phyloP scores from a whole-genome alignment of 2,797 vertebrate species.

The Malacoctenus gilli region DNA sequence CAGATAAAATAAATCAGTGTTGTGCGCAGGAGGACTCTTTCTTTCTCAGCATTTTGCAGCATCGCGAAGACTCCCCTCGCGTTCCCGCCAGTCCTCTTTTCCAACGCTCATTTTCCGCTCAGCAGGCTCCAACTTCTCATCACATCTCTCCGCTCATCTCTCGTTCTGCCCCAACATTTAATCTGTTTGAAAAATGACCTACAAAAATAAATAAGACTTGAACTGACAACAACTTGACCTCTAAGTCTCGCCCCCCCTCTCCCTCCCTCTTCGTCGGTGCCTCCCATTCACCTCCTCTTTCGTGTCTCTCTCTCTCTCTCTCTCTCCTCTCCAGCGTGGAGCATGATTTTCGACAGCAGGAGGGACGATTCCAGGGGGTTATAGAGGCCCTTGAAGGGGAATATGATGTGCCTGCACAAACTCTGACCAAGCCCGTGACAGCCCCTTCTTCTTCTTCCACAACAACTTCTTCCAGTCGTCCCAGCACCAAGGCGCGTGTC shows the following conservation, averaged over 20 bases:
- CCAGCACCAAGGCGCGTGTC: slow-evolving; percentile 82
- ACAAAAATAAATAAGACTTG: slow-evolving; percentile 31
- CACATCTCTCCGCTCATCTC: slow-evolving; percentile 38
- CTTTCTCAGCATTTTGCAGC: slow-evolving; percentile 38
- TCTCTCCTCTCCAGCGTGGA: slow-evolving; percentile 86
- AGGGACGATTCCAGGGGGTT: slow-evolving; percentile 88
- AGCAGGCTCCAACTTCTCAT: slow-evolving; percentile 17
- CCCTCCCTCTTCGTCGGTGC: slow-evolving; percentile 35
- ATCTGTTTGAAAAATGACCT: slow-evolving; percentile 28
- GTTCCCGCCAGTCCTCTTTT: slow-evolving; percentile 20
- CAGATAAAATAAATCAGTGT: slow-evolving; percentile 22
- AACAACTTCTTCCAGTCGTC: slow-evolving; percentile 39
- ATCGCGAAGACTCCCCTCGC: slow-evolving; percentile 25
- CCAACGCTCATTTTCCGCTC: slow-evolving; percentile 27
- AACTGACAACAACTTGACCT: slow-evolving; percentile 10
- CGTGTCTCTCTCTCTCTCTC: slow-evolving; percentile 3
- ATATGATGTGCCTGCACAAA: slow-evolving; percentile 71
- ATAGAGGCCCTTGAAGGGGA: slow-evolving; percentile 82
- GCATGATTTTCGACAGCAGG: slow-evolving; percentile 95
- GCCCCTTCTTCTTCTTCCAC: slow-evolving; percentile 35
- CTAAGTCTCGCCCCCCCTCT: slow-evolving; percentile 20
- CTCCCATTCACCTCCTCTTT: slow-evolving; percentile 32
- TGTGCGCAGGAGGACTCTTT: slow-evolving; percentile 3
- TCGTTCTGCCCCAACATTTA: slow-evolving; percentile 12
- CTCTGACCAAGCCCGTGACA: slow-evolving; percentile 51